Percentiles rank a stretch among this genome's conserved stretches.
phyloP scores from a whole-genome alignment of 2,113 vertebrate genomes.

The Empidonax alnorum region DNA sequence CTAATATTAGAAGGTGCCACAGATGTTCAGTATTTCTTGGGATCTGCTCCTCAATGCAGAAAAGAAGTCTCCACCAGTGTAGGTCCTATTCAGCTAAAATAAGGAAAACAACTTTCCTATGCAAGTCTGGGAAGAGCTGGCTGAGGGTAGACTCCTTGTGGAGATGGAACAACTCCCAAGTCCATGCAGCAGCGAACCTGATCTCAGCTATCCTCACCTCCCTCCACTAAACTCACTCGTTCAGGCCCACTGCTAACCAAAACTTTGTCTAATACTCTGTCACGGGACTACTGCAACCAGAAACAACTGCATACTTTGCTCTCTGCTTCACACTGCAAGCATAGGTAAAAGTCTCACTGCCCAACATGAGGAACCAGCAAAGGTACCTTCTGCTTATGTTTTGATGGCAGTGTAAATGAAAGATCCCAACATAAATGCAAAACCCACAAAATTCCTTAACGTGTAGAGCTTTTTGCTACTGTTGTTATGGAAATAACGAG shows the following conservation, averaged over 20 bases:
- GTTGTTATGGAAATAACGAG: background rate
- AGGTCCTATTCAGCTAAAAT: background rate
- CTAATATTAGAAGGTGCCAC: background rate
- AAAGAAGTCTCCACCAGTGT: background rate
- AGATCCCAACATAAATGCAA: background rate
- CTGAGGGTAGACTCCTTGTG: accelerated
- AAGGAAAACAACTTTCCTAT: background rate
- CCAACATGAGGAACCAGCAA: background rate
- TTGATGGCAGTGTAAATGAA: background rate
- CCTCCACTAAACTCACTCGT: background rate
- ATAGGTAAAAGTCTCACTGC: background rate
- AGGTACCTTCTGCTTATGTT: background rate
- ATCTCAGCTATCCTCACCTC: background rate
- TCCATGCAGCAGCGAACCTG: background rate
- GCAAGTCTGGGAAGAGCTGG: background rate
- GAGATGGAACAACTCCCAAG: background rate
- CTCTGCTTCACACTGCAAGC: background rate
- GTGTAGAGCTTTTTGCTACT: background rate
- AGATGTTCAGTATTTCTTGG: background rate
- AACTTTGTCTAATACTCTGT: background rate
- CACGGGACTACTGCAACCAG: background rate
- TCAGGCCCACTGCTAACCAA: background rate
- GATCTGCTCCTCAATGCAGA: background rate
- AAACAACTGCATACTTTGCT: background rate
- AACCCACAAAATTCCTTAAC: background rate